phyloP scores from a whole-genome alignment of 2,888 invertebrate genomes.

The Volucella inflata region DNA sequence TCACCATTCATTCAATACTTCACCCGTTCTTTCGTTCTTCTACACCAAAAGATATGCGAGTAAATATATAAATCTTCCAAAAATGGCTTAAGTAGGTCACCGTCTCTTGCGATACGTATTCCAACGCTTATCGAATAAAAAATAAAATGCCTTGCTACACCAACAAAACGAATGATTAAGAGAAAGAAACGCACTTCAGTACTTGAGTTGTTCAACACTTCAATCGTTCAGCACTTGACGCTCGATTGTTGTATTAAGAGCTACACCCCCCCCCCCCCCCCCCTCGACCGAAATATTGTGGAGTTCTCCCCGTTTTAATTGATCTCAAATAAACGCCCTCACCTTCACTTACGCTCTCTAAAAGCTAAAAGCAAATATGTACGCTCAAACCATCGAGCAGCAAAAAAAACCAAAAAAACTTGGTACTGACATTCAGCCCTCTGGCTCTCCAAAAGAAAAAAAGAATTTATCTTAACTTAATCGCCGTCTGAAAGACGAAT shows the following conservation, averaged over 20 bases:
- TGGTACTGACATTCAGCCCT: conserved; percentile 38
- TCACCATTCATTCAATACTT: background rate
- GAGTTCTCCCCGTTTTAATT: conserved; percentile 23
- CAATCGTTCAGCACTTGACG: background rate
- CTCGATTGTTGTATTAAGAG: conserved; percentile 48
- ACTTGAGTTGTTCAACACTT: no score
- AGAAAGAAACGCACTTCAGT: conserved; percentile 39
- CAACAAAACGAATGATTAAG: background rate
- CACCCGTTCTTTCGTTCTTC: background rate
- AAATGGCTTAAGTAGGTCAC: conserved; percentile 64
- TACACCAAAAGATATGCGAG: background rate
- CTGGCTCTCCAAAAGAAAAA: conserved; percentile 9
- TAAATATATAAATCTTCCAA: conserved; percentile 44
- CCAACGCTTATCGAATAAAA: conserved; percentile 20
- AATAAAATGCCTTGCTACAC: background rate
- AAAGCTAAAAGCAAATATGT: conserved; percentile 37
- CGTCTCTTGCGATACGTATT: background rate
- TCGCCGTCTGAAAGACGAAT: conserved; percentile 38
- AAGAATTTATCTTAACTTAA: conserved; percentile 32
- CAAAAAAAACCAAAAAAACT: conserved; percentile 21
- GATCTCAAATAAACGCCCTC: conserved; percentile 63
- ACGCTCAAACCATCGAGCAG: background rate
- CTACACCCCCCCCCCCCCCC: background rate
- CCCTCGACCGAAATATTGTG: no score
- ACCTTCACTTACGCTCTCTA: conserved; percentile 57